Base-by-base conservation (phyloP, 1,140 invertebrate genomes). In the Drosophila pallidifrons region DNA sequence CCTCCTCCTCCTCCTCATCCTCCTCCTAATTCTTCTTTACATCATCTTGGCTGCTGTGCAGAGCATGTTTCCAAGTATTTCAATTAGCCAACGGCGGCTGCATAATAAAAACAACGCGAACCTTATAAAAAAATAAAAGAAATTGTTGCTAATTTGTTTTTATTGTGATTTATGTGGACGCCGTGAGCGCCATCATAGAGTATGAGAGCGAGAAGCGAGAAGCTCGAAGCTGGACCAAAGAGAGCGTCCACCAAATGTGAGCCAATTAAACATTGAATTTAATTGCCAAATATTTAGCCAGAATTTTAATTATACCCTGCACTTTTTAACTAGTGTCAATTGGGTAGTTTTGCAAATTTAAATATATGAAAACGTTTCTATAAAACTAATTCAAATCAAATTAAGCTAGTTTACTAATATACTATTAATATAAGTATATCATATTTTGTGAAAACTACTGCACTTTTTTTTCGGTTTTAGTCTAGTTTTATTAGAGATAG, bases 81-180 rank as follows among this genome's bases (percentile, higher is more conserved):
- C 85, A 89, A 89, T 89, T 89, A 89, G 85, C 55, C 63, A 58
- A 46, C 63, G 57, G 67, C 51, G 55, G 43, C 54, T 66, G 78
- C 82, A 73, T 81, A 81, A 81, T 88, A 82, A 80, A 77, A 82
- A 73, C 77, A 75, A 75, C 70, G 70, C 68, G 43, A 65, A 54
- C 65, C 60, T 49, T 55, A 80, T 76, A 76, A 79, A 81, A 81
- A 43, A 65, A 52, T 45, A 65, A 41, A 65, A 86, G 81, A 83
- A 85, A 81, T 81, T 80, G 61, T 74, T 65, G 46, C 86, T 89
- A 89, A 89, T 89, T 89, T 85, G 59, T 85, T 89, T 89, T 85
- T 89, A 89, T 89, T 89, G 81, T 89, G 85, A 89, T 89, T 89
- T 85, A 89, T 89, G 81, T 47, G 28, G 63, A 47, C 64, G 57